A percentile compares a stretch with the other conserved stretches of the same genome.
Evolutionary conservation across 1,140 invertebrate genomes (phyloP).

Genomic region (Drosophila pseudoananassae): DNA sequence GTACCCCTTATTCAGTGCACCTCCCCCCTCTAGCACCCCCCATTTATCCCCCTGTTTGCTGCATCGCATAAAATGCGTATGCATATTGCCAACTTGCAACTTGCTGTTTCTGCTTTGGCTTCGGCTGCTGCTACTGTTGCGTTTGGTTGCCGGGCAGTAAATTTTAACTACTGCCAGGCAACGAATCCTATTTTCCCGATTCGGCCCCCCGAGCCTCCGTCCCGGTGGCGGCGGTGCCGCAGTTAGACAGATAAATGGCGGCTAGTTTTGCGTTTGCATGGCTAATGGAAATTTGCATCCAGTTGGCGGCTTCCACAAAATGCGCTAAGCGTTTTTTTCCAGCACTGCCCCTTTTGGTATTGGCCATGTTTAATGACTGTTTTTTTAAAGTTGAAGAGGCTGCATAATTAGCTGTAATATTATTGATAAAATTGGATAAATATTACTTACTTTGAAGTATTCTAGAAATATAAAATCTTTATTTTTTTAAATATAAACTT

Average conservation of each 20-base stretch:
- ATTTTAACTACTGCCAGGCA: conserved; percentile 75
- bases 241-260: conserved; percentile 80
- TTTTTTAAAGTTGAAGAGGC: conserved; percentile 14
- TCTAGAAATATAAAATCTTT: too few species aligned
- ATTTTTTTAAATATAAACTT: not conserved
- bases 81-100: conserved; percentile 79
- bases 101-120: conserved; percentile 7
- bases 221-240: conserved; percentile 19
- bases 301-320: conserved; percentile 70
- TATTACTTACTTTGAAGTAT: not conserved
- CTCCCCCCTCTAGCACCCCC: not conserved
- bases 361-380: conserved; percentile 14
- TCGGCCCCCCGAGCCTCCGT: not conserved
- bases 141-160: conserved; percentile 71
- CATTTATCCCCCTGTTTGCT: conserved; percentile 26
- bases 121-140: conserved; percentile 25
- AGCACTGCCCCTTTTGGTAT: not conserved
- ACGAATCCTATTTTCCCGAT: conserved; percentile 10
- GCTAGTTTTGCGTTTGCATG: conserved; percentile 81
- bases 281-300: conserved; percentile 80
- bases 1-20: not conserved
- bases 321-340: conserved; percentile 54
- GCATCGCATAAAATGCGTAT: conserved; percentile 76
- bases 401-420: conserved; percentile 28
- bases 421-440: not conserved